Evolutionary conservation across 2,888 invertebrate genomes (phyloP).

Genomic region (Campoplex nolae): DNA sequence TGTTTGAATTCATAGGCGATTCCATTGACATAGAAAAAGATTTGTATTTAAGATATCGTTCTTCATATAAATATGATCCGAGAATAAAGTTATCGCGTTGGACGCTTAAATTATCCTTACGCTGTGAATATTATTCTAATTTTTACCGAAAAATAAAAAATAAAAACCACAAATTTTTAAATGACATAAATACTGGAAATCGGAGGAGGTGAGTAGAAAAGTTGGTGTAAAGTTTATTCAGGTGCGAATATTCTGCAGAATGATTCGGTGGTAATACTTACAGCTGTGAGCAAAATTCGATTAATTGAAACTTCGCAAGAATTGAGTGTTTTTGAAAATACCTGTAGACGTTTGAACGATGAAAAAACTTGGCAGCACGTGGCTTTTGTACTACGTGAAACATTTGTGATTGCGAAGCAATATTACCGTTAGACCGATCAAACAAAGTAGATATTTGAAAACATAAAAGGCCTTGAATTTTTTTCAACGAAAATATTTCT

Average conservation of each 20-base stretch:
- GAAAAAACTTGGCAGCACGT: conserved; percentile 22
- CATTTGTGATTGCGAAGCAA: conserved; percentile 20
- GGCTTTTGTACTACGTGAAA: conserved; percentile 2
- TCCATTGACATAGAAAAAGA: not conserved
- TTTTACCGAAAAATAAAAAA: too few relatives aligned
- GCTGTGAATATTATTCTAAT: not conserved
- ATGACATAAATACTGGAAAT: not conserved
- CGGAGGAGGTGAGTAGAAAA: not conserved
- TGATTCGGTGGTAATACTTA: not conserved
- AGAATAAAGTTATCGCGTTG: too few relatives aligned
- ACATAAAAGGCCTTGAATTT: not conserved
- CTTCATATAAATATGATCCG: not conserved
- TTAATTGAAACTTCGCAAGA: not conserved
- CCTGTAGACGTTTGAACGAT: not conserved
- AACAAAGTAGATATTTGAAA: not conserved
- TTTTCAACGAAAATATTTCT: not conserved
- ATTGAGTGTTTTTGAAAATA: not conserved
- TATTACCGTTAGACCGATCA: not conserved
- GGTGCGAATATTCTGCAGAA: not conserved
- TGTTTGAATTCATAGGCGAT: not conserved
- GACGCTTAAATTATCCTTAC: not conserved
- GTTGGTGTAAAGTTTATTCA: not conserved
- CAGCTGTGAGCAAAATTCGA: not conserved
- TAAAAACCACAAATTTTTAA: not conserved
- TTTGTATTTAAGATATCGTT: not conserved